Evolutionary conservation across 2,888 invertebrate species (phyloP).

Genomic region (Quadroppia sp.): DNA sequence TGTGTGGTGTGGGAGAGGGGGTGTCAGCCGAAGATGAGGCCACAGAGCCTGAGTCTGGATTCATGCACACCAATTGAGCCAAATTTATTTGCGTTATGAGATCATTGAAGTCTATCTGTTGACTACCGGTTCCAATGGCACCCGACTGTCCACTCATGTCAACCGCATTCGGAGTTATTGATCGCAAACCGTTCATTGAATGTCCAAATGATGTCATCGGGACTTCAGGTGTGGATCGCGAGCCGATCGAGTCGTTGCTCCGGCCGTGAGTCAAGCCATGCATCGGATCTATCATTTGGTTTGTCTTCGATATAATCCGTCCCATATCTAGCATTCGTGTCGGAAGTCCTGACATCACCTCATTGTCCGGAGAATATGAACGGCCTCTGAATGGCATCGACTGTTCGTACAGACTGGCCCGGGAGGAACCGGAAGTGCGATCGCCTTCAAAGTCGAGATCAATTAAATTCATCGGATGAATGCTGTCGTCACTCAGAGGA

Average conservation of each 20-base stretch:
- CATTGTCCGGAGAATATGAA: conserved; percentile 20
- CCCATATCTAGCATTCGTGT: conserved; percentile 20
- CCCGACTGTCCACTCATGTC: conserved; percentile 12
- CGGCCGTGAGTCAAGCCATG: neutral
- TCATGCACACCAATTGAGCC: conserved; percentile 15
- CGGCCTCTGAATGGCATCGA: conserved; percentile 1
- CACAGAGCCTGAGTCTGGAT: conserved; percentile 54
- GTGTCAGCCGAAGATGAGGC: conserved; percentile 1
- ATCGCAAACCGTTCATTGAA: neutral
- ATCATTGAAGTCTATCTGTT: conserved; percentile 1
- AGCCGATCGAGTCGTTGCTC: neutral
- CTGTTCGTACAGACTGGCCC: conserved; percentile 14
- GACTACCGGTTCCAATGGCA: neutral
- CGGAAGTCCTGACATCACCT: neutral
- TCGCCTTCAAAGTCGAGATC: conserved; percentile 28
- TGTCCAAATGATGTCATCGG: neutral
- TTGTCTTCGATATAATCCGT: conserved; percentile 12
- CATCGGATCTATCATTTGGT: neutral
- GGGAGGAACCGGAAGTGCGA: conserved; percentile 8
- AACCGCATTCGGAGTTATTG: conserved; percentile 1
- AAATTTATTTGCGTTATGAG: conserved; percentile 26
- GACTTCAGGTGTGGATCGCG: neutral
- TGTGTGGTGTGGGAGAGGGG: conserved; percentile 49
- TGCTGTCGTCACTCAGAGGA: conserved; percentile 18
- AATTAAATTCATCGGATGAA: conserved; percentile 30